Conservation (phyloP, 2,113 vertebrate genomes). For the Anarrhichthys ocellatus region DNA sequence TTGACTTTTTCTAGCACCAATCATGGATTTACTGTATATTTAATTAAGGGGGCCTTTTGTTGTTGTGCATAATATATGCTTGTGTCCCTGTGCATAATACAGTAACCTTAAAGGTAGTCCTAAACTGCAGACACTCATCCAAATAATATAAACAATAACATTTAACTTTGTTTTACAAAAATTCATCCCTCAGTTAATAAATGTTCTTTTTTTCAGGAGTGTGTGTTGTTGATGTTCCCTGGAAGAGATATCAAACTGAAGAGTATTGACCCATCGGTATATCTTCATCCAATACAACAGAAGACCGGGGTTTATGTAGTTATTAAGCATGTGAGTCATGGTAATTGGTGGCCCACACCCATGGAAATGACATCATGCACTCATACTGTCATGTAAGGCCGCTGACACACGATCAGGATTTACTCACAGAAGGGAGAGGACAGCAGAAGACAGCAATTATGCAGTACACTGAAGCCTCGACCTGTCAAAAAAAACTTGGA, state of each 20-base stretch:
- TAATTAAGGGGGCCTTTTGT: neutral
- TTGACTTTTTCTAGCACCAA: neutral
- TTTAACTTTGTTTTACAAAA: neutral
- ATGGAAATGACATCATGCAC: constrained; percentile 61
- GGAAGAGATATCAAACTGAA: constrained; percentile 13
- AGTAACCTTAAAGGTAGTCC: neutral
- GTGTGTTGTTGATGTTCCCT: neutral
- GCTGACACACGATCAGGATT: constrained; percentile 58
- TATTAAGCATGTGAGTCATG: constrained; percentile 60
- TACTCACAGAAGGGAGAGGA: constrained; percentile 44
- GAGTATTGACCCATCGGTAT: constrained; percentile 31
- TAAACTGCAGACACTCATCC: neutral
- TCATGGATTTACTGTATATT: neutral
- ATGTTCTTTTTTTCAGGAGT: neutral
- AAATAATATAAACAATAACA: neutral
- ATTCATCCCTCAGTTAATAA: neutral
- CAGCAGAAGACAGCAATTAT: constrained; percentile 61
- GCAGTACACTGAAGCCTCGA: constrained; percentile 56
- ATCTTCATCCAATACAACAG: constrained; percentile 29
- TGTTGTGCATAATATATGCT: neutral
- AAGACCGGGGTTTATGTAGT: constrained; percentile 43
- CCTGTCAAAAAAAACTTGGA: constrained; percentile 49
- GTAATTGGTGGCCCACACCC: constrained; percentile 60
- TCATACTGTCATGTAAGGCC: constrained; percentile 54
- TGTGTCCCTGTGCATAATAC: neutral